Evolutionary conservation across 2,888 invertebrate genomes (phyloP), one percentile per base, ranked within the genome.

Genomic region (Criorhina ranunculi): DNA sequence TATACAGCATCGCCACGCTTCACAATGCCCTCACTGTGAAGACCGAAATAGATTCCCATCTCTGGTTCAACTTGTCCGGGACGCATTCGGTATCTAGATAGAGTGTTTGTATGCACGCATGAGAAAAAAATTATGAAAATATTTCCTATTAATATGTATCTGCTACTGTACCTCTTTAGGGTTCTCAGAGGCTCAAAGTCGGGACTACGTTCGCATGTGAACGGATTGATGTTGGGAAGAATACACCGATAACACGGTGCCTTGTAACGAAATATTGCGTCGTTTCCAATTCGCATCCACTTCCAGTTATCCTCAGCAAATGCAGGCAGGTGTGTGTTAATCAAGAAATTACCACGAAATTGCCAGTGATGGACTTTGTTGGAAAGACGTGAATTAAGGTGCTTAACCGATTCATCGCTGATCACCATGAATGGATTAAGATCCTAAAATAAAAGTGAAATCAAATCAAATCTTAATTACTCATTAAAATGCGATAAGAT

Each of bases 291-390:
- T 90, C 94, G 94, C 7, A 96, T 90, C 92, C 94, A 96, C 73
- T 94, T 93, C 95, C 96, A 96, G 6, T 92, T 91, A 88, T 96
- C 96, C 90, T 96, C 95, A 1, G 93, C 95, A 88, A 93, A 95
- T 0, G 95, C 90, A 40, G 91, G 88, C 4, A 96, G 90, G 5
- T 95, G 92, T 5, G 90, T 89, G 35, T 92, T 91, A 5, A 95
- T 91, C 7, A 95, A 91, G 87, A 96, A 95, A 90, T 95, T 96
- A 0, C 95, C 94, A 53, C 96, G 93, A 90, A 96, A 96, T 81
- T 94, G 93, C 12, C 92, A 91, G 1, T 93, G 89, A 24, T 92
- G 90, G 0, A 95, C 93, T 8, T 93, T 91, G 5, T 91, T 90
- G 37, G 92, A 91, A 0, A 92, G 89, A 0, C 94, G 93, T 0